A percentile compares a stretch with the other conserved stretches of the same genome.
These are phyloP conservation scores for Gobiocypris rarus DNA, from an alignment of 2,113 vertebrate genomes.

Conservation along the genomic window DNA sequence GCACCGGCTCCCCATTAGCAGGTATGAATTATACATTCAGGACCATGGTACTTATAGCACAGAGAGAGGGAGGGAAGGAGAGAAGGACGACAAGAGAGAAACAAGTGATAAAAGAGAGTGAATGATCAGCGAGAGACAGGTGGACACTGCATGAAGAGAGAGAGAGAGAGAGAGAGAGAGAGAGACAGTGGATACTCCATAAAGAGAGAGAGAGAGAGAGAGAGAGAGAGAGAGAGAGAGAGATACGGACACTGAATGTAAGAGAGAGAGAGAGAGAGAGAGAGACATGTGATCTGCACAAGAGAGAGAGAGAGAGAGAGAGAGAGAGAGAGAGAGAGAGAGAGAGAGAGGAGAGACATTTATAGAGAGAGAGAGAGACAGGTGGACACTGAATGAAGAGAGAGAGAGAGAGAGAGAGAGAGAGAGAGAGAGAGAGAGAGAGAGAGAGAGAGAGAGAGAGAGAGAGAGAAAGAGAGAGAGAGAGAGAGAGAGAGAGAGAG, in stretches of 20 bases:
- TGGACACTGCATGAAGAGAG: conserved; percentile 1
- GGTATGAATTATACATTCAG: conserved; percentile 69
- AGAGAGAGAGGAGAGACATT: conserved; percentile 10
- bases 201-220: not conserved
- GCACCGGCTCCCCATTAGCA: conserved; percentile 64
- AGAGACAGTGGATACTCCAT: no score
- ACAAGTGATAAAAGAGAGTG: conserved; percentile 11
- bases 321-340: not conserved
- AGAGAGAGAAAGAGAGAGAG: not conserved
- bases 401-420: not conserved
- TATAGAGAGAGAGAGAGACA: no score
- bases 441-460: not conserved
- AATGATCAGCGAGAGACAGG: not conserved
- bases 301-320: no score
- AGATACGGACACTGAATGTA: no score
- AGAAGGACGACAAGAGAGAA: conserved; percentile 12
- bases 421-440: not conserved
- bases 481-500: not conserved
- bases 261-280: conserved; percentile 15
- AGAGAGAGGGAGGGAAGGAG: conserved; percentile 12
- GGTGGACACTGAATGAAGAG: no score
- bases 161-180: not conserved
- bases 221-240: no score
- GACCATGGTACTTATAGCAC: conserved; percentile 42
- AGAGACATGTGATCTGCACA: no score